These are phyloP conservation scores for Ischnura elegans DNA, from an alignment of 2,888 invertebrate genomes.

Conservation along the genomic window DNA sequence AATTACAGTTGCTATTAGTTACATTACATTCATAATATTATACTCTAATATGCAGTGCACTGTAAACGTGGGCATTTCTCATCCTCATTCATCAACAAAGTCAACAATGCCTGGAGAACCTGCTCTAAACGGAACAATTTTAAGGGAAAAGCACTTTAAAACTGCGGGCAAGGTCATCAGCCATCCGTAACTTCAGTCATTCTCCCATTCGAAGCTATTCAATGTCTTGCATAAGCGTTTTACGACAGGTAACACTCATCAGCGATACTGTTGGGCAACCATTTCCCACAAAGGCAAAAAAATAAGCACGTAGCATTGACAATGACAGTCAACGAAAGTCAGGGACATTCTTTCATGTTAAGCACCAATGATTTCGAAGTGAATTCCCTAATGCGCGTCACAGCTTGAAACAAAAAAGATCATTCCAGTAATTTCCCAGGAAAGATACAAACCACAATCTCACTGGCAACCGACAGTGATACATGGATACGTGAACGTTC, in stretches of 20 bases:
- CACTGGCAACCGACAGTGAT: too few species aligned
- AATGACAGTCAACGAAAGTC: not conserved
- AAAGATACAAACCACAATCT: too few species aligned
- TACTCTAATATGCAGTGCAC: too few species aligned
- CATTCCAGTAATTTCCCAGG: not conserved
- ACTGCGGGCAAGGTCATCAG: not conserved
- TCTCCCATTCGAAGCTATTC: not conserved
- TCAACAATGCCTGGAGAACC: not conserved
- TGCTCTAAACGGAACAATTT: not conserved
- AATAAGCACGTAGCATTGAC: not conserved
- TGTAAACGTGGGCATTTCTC: too few species aligned
- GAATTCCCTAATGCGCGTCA: not conserved
- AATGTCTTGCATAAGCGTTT: not conserved
- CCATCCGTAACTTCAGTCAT: not conserved
- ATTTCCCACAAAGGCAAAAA: not conserved
- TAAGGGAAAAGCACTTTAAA: not conserved
- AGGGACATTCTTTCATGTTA: not conserved
- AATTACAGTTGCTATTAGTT: too few species aligned
- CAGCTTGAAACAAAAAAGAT: not conserved
- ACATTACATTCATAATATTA: too few species aligned
- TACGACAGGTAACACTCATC: not conserved
- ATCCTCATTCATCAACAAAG: not conserved
- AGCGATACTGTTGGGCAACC: not conserved
- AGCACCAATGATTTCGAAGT: not conserved
- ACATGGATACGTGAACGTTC: too few species aligned